Evolutionary conservation across 92 coral and sea anemone genomes (phyloP).

Genomic region (Porites lobata): DNA sequence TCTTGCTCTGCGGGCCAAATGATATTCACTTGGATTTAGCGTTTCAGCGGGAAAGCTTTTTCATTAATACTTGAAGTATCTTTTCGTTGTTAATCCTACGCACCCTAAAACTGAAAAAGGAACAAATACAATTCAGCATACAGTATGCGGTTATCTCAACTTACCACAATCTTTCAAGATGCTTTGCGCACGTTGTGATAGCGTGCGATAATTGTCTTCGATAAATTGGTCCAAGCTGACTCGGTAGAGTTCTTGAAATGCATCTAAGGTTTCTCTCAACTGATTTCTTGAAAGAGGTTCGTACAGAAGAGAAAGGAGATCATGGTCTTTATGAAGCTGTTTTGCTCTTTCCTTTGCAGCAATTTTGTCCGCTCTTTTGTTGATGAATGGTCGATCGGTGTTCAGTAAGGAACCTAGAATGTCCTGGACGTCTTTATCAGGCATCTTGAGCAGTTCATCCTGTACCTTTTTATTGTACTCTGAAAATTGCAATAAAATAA

Average conservation of each 20-base stretch:
- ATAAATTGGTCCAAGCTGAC: constrained; percentile 52
- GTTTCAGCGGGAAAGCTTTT: too few relatives aligned
- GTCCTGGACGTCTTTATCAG: constrained; percentile 67
- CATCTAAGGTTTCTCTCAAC: constrained; percentile 72
- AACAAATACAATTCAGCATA: neutral
- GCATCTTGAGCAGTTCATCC: constrained; percentile 58
- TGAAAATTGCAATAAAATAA: constrained; percentile 4
- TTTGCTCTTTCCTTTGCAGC: constrained; percentile 77
- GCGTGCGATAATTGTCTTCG: constrained; percentile 19
- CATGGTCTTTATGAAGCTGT: constrained; percentile 55
- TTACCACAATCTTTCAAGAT: constrained; percentile 62
- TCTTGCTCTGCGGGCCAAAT: too few relatives aligned
- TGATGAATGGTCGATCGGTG: constrained; percentile 63
- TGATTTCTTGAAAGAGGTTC: constrained; percentile 83
- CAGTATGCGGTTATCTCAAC: constrained; percentile 3
- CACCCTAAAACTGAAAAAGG: neutral
- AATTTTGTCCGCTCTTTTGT: constrained; percentile 68
- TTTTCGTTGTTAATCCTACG: too few relatives aligned
- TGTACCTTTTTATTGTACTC: constrained; percentile 68
- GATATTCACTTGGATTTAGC: too few relatives aligned
- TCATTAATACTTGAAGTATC: too few relatives aligned
- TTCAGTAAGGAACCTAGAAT: constrained; percentile 61
- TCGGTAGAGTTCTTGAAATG: constrained; percentile 40
- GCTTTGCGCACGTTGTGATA: constrained; percentile 1
- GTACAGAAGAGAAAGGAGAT: constrained; percentile 71